Base-by-base conservation (phyloP, 1,140 invertebrate species). In the Rhyacophila brunnea region DNA sequence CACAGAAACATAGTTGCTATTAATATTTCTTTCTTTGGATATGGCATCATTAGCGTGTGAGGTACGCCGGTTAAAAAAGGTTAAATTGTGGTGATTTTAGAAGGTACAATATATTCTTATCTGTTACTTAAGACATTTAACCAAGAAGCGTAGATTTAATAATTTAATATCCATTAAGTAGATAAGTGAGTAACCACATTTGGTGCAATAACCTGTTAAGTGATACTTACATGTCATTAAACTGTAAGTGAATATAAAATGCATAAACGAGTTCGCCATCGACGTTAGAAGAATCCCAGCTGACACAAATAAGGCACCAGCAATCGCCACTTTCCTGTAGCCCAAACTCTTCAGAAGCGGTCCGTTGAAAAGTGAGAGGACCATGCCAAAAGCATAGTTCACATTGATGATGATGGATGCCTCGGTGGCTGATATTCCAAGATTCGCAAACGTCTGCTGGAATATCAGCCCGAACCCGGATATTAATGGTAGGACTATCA, bases 361-460 rank as follows among this genome's bases (percentile, higher is more conserved):
- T 0, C 79, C 80, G 64, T 81, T 82, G 51, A 81, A 76, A 35
- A 87, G 70, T 1, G 83, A 83, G n/a, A 85, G 64, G 6, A 81
- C 68, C 76, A 86, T 83, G 13, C 85, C 85, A 64, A 85, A 77
- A 1, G 81, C 80, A 69, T 82, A 77, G 67, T 86, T 85, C 2
- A 83, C 66, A 56, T 80, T 83, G 28, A 85, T 79, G 10, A 87
- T 81, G 15, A 83, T 70, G 2, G 81, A 79, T 1, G 77, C 75
- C 62, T 85, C 76, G 0, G 80, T 82, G 1, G 79, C 78, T 7
- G 80, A 71, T 32, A 84, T 71, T 6, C 70, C 71, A 0, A 80
- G 69, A 0, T 68, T 69, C 6, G 68, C 59, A 32, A 85, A 84
- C 10, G 76, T 78, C 56, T 81, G 78, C 73, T 81, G 79, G 60